A percentile compares a stretch with the other conserved stretches of the same genome.
Conservation (phyloP, 2,797 vertebrate genomes). For the Gymnothorax reevesii region DNA sequence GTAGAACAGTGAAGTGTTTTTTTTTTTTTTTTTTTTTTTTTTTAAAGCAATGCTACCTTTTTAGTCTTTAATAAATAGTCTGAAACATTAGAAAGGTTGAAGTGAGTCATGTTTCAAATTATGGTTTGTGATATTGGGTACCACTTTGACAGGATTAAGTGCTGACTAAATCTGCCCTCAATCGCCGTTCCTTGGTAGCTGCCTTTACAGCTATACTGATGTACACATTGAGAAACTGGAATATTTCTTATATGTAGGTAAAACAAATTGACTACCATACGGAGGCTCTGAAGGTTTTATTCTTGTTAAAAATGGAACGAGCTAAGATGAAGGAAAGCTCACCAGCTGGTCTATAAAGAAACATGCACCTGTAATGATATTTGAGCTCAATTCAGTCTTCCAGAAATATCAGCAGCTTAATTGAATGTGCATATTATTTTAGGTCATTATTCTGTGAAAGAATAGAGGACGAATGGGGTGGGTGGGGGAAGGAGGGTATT, state of each 20-base stretch:
- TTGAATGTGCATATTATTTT: constrained; percentile 17
- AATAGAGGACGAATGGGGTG: background rate
- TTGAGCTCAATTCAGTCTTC: background rate
- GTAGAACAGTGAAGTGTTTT: background rate
- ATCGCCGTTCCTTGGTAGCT: background rate
- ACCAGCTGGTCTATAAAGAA: constrained; percentile 1
- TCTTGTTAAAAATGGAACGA: background rate
- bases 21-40: too few species aligned
- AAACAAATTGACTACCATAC: background rate
- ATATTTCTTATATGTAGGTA: background rate
- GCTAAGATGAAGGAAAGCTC: background rate
- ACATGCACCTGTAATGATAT: background rate
- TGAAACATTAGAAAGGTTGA: background rate
- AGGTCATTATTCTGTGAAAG: background rate
- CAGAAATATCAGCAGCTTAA: background rate
- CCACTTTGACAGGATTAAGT: background rate
- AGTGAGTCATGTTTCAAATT: background rate
- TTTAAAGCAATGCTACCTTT: background rate
- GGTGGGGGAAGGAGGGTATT: background rate
- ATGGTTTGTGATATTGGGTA: too few species aligned
- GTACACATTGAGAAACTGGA: background rate
- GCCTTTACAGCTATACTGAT: constrained; percentile 12
- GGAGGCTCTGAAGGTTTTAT: background rate
- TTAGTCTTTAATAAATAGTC: constrained; percentile 2
- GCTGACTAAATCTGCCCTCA: background rate